Evolutionary conservation across 2,113 vertebrate species (phyloP).

Genomic region (Lasiurus cinereus): DNA sequence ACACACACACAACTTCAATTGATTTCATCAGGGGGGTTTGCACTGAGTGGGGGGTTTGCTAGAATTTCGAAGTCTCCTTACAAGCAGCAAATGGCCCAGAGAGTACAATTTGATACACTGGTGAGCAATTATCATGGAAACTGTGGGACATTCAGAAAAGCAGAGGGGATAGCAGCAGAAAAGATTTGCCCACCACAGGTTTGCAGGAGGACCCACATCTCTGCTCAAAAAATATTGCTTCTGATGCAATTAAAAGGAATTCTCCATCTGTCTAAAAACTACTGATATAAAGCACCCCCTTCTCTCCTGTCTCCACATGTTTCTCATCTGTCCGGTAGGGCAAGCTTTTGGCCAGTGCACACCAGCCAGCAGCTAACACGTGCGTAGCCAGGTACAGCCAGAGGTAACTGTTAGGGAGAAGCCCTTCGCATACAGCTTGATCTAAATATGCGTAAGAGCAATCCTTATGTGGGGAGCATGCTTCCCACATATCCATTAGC

Average conservation of each 20-base stretch:
- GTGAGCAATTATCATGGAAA: slow-evolving; percentile 72
- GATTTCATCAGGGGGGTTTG: slow-evolving; percentile 55
- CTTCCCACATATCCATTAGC: slow-evolving; percentile 12
- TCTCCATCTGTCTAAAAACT: slow-evolving; percentile 82
- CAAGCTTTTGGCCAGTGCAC: not conserved
- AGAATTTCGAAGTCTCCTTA: slow-evolving; percentile 64
- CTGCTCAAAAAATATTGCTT: slow-evolving; percentile 68
- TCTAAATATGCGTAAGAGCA: not conserved
- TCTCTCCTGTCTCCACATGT: slow-evolving; percentile 19
- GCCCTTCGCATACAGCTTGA: not conserved
- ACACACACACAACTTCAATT: slow-evolving; percentile 26
- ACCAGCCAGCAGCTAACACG: not conserved
- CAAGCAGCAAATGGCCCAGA: slow-evolving; percentile 58
- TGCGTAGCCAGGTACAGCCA: not conserved
- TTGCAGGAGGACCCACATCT: slow-evolving; percentile 70
- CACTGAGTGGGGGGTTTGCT: not conserved
- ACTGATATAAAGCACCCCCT: slow-evolving; percentile 76
- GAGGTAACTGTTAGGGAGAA: not conserved
- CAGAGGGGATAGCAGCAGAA: slow-evolving; percentile 28
- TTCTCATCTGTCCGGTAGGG: not conserved
- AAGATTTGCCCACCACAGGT: slow-evolving; percentile 72
- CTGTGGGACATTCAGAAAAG: slow-evolving; percentile 64
- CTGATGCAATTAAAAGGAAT: slow-evolving; percentile 81
- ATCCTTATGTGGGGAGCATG: not conserved
- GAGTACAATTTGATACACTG: not conserved